These are phyloP conservation scores for Phenganax marumi DNA, from an alignment of 92 coral and sea anemone species.

Conservation along the genomic window DNA sequence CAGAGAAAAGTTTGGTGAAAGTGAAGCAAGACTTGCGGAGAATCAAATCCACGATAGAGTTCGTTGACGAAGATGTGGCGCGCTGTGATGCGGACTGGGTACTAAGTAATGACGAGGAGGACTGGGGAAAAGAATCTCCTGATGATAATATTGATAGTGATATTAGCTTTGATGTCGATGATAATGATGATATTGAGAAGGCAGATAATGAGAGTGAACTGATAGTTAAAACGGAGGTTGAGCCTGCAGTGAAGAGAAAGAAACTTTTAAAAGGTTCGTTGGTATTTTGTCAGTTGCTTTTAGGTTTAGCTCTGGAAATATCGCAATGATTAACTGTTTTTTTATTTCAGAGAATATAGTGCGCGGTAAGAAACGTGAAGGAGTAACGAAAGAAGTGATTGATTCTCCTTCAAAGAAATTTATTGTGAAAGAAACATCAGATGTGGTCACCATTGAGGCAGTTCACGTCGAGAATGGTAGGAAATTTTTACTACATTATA, in stretches of 20 bases:
- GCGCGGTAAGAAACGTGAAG: not conserved
- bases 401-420: constrained; percentile 24
- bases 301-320: too few species aligned
- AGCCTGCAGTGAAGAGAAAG: constrained; percentile 27
- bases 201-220: not conserved
- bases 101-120: constrained; percentile 16
- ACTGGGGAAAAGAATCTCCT: constrained; percentile 34
- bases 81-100: constrained; percentile 28
- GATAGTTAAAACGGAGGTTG: not conserved
- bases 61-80: constrained; percentile 77
- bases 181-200: constrained; percentile 11
- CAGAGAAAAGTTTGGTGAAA: constrained; percentile 35
- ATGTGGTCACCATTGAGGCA: constrained; percentile 16
- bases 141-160: constrained; percentile 25
- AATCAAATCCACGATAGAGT: constrained; percentile 73
- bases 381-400: constrained; percentile 1
- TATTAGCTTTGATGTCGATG: not conserved
- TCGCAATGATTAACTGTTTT: not conserved
- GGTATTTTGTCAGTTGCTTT: too few species aligned
- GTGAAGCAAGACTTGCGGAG: constrained; percentile 82
- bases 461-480: constrained; percentile 15
- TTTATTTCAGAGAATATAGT: not conserved
- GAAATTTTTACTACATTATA: not conserved
- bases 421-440: constrained; percentile 22
- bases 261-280: not conserved